Conservation (phyloP, 2,797 vertebrate species). For the Helostoma temminkii region DNA sequence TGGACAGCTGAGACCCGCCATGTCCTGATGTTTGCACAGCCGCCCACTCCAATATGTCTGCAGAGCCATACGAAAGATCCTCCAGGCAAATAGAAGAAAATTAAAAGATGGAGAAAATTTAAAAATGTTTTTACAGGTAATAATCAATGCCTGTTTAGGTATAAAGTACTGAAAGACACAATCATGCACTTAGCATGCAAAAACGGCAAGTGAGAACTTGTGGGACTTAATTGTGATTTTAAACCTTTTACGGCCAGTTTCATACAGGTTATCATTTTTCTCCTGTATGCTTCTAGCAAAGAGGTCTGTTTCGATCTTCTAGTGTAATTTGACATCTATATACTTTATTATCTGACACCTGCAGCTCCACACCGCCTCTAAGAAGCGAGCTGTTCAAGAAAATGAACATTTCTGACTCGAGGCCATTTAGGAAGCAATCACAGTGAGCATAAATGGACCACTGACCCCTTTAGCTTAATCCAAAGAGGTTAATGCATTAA, state of each 20-base stretch:
- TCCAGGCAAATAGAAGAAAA: constrained; percentile 45
- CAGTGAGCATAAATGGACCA: constrained; percentile 53
- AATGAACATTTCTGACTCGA: constrained; percentile 56
- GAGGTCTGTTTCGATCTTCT: constrained; percentile 28
- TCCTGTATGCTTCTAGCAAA: constrained; percentile 19
- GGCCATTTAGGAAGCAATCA: constrained; percentile 62
- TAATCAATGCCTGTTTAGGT: constrained; percentile 42
- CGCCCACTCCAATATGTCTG: constrained; percentile 72
- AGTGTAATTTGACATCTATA: constrained; percentile 51
- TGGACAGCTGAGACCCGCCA: constrained; percentile 66
- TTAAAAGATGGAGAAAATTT: too few relatives aligned
- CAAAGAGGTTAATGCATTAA: constrained; percentile 69
- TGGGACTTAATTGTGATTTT: constrained; percentile 24
- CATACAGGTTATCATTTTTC: constrained; percentile 34
- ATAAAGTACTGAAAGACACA: constrained; percentile 24
- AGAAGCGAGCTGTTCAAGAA: constrained; percentile 35
- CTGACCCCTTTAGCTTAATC: constrained; percentile 67
- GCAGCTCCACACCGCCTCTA: constrained; percentile 35
- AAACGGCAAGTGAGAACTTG: constrained; percentile 7
- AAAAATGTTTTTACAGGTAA: constrained; percentile 40
- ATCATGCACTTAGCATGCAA: constrained; percentile 1
- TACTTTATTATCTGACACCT: constrained; percentile 58
- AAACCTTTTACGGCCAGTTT: constrained; percentile 9
- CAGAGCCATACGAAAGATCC: constrained; percentile 40
- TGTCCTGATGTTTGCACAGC: constrained; percentile 69